A percentile compares a stretch with the other conserved stretches of the same genome.
Conservation (phyloP, 2,888 invertebrate species). For the Limnephilus auricula region DNA sequence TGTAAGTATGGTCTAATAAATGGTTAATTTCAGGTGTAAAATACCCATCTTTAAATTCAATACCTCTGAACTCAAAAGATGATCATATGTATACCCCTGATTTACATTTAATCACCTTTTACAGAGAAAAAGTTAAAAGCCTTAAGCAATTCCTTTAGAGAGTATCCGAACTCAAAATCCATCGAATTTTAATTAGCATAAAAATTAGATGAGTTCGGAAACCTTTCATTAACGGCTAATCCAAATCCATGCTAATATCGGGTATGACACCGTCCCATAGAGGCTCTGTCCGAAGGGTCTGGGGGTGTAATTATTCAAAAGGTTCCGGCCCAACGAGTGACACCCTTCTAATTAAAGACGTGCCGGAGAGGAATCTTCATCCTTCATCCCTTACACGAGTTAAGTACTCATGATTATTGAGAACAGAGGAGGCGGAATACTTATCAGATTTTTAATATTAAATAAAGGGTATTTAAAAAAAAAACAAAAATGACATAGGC, state of each 20-base stretch:
- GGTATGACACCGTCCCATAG: not conserved
- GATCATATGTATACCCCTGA: not conserved
- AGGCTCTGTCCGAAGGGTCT: constrained; percentile 3
- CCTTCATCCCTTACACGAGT: constrained; percentile 9
- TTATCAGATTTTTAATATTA: not conserved
- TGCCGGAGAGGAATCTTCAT: constrained; percentile 28
- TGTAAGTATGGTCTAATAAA: no score
- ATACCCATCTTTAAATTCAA: no score
- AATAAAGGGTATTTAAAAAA: not conserved
- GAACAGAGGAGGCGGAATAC: not conserved
- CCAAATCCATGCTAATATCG: constrained; percentile 28
- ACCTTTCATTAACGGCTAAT: constrained; percentile 27
- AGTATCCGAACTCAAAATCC: not conserved
- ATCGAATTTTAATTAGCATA: not conserved
- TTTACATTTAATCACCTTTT: not conserved
- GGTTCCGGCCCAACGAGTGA: constrained; percentile 13
- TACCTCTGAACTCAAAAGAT: no score
- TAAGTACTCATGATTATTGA: not conserved
- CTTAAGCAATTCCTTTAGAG: not conserved
- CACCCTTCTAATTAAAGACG: constrained; percentile 46
- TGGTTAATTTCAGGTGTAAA: no score
- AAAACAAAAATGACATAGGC: no score
- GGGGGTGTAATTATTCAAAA: constrained; percentile 15
- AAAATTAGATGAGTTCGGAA: not conserved
- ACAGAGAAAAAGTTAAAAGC: not conserved